Conservation (phyloP, 1,140 invertebrate genomes). For the Drosophila nikananu region DNA sequence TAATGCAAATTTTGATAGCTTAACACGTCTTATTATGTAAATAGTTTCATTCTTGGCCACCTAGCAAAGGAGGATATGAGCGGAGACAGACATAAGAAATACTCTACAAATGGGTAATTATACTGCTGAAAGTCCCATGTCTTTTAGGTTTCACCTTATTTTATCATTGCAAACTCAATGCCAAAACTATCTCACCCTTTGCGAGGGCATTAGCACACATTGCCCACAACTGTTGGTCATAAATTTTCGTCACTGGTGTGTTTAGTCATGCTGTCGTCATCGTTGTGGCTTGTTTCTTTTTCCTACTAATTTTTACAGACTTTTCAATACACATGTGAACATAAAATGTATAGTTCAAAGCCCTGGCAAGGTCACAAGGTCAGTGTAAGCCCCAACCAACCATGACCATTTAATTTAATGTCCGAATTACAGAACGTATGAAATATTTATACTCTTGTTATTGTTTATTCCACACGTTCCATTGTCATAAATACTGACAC, state of each 20-base stretch:
- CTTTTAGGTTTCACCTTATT: background rate
- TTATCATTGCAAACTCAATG: background rate
- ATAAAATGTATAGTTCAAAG: conserved; percentile 54
- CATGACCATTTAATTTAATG: conserved; percentile 52
- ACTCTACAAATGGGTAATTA: background rate
- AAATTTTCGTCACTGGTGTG: conserved; percentile 55
- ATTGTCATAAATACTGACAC: conserved; percentile 25
- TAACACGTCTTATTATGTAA: conserved; percentile 58
- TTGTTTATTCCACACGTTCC: conserved; percentile 23
- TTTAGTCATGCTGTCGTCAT: conserved; percentile 62
- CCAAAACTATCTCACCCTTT: background rate
- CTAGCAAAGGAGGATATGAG: conserved; percentile 28
- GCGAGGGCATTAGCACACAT: background rate
- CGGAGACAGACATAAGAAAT: background rate
- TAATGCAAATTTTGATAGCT: conserved; percentile 67
- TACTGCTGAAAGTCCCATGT: background rate
- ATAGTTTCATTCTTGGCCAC: conserved; percentile 39
- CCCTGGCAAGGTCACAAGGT: conserved; percentile 60
- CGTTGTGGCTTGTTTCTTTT: conserved; percentile 9
- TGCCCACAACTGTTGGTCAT: conserved; percentile 44
- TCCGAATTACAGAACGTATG: conserved; percentile 24
- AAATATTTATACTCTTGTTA: conserved; percentile 8
- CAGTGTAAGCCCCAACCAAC: conserved; percentile 54
- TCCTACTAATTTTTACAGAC: conserved; percentile 1
- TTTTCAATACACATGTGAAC: conserved; percentile 20